A percentile compares a stretch with the other conserved stretches of the same genome.
Evolutionary conservation across 2,113 vertebrate species (phyloP).

Genomic region (Oreochromis tanganicae): DNA sequence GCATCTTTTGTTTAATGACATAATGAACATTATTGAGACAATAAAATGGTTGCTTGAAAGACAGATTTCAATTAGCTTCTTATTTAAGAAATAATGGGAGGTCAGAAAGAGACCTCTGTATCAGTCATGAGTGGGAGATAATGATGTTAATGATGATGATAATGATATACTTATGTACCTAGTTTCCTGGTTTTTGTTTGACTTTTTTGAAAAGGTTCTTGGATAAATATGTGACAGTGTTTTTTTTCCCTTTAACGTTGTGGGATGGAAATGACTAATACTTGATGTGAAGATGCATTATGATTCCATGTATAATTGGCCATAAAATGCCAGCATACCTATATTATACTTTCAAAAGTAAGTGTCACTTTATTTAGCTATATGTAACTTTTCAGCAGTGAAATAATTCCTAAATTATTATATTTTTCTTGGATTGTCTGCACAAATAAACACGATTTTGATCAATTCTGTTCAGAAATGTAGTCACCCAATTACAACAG

Average conservation of each 20-base stretch:
- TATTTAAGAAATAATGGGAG: background rate
- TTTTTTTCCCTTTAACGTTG: background rate
- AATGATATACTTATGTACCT: background rate
- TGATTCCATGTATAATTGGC: background rate
- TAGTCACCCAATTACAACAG: background rate
- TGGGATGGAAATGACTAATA: background rate
- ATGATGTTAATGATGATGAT: background rate
- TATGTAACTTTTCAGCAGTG: background rate
- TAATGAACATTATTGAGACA: background rate
- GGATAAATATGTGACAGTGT: background rate
- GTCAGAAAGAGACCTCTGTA: background rate
- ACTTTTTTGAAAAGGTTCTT: background rate
- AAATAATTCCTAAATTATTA: background rate
- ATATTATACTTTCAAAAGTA: background rate
- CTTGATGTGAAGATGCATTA: background rate
- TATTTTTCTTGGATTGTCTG: fast-evolving
- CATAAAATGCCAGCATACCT: background rate
- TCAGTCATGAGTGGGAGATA: background rate
- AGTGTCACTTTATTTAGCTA: background rate
- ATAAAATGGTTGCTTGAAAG: background rate
- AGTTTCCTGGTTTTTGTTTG: background rate
- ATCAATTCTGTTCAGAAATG: background rate
- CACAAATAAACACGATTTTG: background rate
- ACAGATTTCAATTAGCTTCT: background rate
- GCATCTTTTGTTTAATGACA: background rate